phyloP scores from a whole-genome alignment of 2,888 invertebrate species.

The Coecobrya sp. region DNA sequence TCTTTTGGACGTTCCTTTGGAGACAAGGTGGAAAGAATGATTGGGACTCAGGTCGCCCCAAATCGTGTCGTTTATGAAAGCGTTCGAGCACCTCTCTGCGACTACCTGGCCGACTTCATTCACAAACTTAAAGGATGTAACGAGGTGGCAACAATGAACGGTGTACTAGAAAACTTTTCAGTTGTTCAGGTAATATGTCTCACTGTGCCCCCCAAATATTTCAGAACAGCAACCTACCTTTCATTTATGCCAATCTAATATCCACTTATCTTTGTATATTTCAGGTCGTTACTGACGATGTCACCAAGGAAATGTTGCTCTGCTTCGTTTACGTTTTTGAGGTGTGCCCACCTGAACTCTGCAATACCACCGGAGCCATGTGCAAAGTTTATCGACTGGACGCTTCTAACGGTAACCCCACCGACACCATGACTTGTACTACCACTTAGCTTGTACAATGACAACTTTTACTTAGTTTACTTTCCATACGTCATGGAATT shows the following conservation, averaged over 20 bases:
- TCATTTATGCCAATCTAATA: too few species aligned
- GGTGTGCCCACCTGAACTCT: slow-evolving; percentile 16
- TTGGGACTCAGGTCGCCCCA: background rate
- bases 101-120: slow-evolving; percentile 45
- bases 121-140: background rate
- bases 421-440: too few species aligned
- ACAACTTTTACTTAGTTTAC: too few species aligned
- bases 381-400: slow-evolving; percentile 51
- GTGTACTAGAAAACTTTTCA: slow-evolving; percentile 63
- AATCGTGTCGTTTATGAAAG: background rate
- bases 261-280: background rate
- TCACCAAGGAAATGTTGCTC: slow-evolving; percentile 21
- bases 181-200: slow-evolving; percentile 49
- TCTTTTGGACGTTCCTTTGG: slow-evolving; percentile 45
- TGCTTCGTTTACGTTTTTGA: slow-evolving; percentile 56
- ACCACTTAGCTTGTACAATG: too few species aligned
- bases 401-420: background rate
- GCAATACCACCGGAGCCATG: slow-evolving; percentile 25
- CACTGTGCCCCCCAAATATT: background rate
- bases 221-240: too few species aligned
- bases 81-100: slow-evolving; percentile 18
- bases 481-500: too few species aligned
- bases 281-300: slow-evolving; percentile 39
- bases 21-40: slow-evolving; percentile 14
- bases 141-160: slow-evolving; percentile 19